A percentile compares a stretch with the other conserved stretches of the same genome.
Conservation (phyloP, 2,797 vertebrate genomes). For the Anisognathus igniventris region DNA sequence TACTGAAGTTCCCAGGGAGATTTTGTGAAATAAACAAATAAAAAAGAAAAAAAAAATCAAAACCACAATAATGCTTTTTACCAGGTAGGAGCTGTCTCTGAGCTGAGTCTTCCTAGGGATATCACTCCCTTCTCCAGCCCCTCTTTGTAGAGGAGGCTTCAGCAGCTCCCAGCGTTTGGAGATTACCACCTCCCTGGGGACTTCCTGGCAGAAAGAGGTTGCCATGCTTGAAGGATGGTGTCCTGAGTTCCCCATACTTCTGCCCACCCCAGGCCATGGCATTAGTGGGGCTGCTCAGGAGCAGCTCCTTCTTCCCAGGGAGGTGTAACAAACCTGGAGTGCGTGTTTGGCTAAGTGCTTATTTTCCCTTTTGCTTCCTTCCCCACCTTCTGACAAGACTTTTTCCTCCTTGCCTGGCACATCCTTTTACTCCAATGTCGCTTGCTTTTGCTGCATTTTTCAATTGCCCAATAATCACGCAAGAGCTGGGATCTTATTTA, state of each 20-base stretch:
- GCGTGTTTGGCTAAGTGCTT: constrained; percentile 34
- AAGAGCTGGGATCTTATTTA: constrained; percentile 70
- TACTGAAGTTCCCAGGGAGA: background rate
- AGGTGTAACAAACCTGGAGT: constrained; percentile 33
- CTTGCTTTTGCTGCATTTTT: constrained; percentile 73
- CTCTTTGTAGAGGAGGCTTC: constrained; percentile 19
- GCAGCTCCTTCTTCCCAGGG: background rate
- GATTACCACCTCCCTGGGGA: background rate
- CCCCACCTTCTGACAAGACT: background rate
- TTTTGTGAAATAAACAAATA: background rate
- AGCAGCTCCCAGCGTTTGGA: background rate
- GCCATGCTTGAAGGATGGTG: background rate
- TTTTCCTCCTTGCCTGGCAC: constrained; percentile 50
- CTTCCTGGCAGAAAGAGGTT: background rate
- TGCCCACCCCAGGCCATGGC: background rate
- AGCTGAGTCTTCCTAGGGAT: constrained; percentile 61
- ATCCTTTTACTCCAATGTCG: constrained; percentile 54
- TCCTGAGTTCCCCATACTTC: fast-evolving
- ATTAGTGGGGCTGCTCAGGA: background rate
- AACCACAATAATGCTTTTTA: constrained; percentile 5
- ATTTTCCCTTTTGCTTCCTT: background rate
- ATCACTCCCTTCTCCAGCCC: constrained; percentile 35
- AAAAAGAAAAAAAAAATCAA: background rate
- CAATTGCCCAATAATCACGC: constrained; percentile 58
- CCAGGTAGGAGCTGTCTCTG: constrained; percentile 42